Evolutionary conservation across 2,113 vertebrate genomes (phyloP), one percentile per base, ranked within the genome.

Genomic region (Amazona guildingii): DNA sequence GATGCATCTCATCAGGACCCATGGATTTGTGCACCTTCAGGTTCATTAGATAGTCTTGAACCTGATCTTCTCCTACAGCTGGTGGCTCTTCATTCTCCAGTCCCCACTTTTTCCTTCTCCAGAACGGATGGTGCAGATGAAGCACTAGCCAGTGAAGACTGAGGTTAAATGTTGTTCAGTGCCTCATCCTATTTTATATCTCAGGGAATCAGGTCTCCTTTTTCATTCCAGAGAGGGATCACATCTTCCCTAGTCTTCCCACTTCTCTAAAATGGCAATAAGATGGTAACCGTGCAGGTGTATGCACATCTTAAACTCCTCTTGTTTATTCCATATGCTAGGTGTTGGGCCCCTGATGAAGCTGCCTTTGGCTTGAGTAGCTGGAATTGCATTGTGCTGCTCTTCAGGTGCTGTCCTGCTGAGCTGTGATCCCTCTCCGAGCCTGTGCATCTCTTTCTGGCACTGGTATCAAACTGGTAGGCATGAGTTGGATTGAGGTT

Each of bases 241-340:
- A 23, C 55, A 14, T n/a, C 33, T 59, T 59, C 55, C 33, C 20
- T 23, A 59, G 55, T n/a, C 55, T 59, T 59, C 33, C 11, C 24
- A 80, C 8, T 17, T 8, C 29, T 48, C 39, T 1, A 0, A 17
- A 21, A 35, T 31, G 14, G 6, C 37, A 27, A 0, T 31, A 23
- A 35, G 16, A 23, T 17, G 19, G 20, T 24, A 75, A 17, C 9
- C 39, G 20, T 48, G 29, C 14, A 48, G 17, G 8, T 11, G 13
- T n/a, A 24, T 0, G 0, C 13, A 3, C 10, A 33, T 48, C n/a
- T 55, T 18, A 37, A 7, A 43, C 14, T 54, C 17, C 14, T 68
- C 20, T 72, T 44, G 4, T 27, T 86, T 28, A 24, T 62, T 54
- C 17, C 17, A 21, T 9, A 14, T 19, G 25, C 1, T 3, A 25